Conservation (phyloP, 2,113 vertebrate species). For the Eleginops maclovinus region DNA sequence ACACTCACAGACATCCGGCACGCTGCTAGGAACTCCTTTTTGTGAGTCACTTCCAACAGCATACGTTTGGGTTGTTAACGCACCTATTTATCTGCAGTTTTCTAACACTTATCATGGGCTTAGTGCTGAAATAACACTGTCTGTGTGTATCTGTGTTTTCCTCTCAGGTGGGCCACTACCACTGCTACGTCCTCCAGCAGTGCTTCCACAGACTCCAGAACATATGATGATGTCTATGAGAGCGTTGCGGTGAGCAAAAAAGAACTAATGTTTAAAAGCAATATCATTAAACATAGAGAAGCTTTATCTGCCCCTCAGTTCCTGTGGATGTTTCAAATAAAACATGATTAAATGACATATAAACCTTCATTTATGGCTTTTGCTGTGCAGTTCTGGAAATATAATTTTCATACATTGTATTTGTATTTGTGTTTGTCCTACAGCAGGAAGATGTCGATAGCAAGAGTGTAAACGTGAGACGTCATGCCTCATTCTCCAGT, state of each 20-base stretch:
- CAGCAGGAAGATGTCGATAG: slow-evolving; percentile 78
- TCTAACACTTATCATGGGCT: neutral
- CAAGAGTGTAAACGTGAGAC: slow-evolving; percentile 86
- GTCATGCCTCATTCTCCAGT: slow-evolving; percentile 93
- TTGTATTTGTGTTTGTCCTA: neutral
- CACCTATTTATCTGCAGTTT: neutral
- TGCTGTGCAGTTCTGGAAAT: neutral
- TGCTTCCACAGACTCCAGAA: slow-evolving; percentile 81
- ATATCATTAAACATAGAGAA: neutral
- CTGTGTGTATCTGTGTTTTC: slow-evolving; percentile 22
- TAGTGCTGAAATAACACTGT: neutral
- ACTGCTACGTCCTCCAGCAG: slow-evolving; percentile 86
- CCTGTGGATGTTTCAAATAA: neutral
- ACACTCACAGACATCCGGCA: slow-evolving; percentile 94
- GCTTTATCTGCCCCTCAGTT: neutral
- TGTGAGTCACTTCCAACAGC: slow-evolving; percentile 85
- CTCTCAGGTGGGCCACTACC: slow-evolving; percentile 88
- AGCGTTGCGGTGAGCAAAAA: slow-evolving; percentile 87
- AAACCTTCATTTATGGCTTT: neutral
- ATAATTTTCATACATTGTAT: too few species aligned
- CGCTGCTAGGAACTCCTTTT: slow-evolving; percentile 94
- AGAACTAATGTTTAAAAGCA: neutral
- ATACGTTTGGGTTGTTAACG: neutral
- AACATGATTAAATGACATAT: neutral
- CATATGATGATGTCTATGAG: slow-evolving; percentile 96